Percentiles rank a stretch among this genome's conserved stretches.
Evolutionary conservation across 2,888 invertebrate genomes (phyloP).

Genomic region (Cheilosia urbana): DNA sequence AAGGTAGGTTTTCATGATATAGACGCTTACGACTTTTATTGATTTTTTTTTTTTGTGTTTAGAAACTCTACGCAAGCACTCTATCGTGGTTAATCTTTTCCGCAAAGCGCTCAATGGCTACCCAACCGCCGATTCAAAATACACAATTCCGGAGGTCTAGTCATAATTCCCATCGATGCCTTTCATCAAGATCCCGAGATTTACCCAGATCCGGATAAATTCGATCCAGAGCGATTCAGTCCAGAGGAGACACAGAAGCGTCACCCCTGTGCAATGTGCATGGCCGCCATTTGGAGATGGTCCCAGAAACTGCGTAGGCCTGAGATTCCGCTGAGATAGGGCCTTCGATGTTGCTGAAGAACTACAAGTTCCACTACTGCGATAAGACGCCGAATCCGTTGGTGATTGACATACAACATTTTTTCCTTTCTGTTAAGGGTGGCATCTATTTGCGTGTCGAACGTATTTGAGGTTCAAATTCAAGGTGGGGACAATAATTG

Average conservation of each 20-base stretch:
- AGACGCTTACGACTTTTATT: no score
- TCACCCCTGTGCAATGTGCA: constrained; percentile 80
- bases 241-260: constrained; percentile 84
- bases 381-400: constrained; percentile 79
- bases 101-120: constrained; percentile 84
- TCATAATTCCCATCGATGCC: constrained; percentile 80
- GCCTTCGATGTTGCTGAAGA: constrained; percentile 5
- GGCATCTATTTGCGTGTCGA: constrained; percentile 79
- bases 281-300: constrained; percentile 82
- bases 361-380: constrained; percentile 76
- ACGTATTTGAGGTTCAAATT: no score
- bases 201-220: constrained; percentile 85
- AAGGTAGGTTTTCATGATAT: no score
- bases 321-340: constrained; percentile 76
- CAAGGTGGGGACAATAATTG: no score
- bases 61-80: constrained; percentile 86
- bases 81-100: constrained; percentile 84
- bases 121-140: constrained; percentile 83
- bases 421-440: constrained; percentile 76
- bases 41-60: no score
- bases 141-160: constrained; percentile 83
- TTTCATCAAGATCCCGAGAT: constrained; percentile 85
- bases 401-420: constrained; percentile 76
- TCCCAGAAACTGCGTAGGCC: constrained; percentile 81
- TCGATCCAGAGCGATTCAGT: constrained; percentile 86